A percentile compares a stretch with the other conserved stretches of the same genome.
Evolutionary conservation across 2,888 invertebrate species (phyloP).

Genomic region (Leucophenga maculata): DNA sequence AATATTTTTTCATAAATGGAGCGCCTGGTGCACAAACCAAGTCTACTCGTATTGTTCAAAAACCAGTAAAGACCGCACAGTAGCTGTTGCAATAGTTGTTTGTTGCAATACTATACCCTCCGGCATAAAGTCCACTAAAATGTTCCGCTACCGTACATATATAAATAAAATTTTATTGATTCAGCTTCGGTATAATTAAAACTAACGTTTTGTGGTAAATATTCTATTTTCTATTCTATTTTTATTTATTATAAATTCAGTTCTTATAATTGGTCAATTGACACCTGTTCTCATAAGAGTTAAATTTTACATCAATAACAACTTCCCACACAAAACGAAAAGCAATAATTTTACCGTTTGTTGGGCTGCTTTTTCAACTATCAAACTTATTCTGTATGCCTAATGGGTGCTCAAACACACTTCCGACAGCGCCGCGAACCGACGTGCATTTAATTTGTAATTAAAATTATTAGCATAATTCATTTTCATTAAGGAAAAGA

Average conservation of each 20-base stretch:
- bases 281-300: neutral
- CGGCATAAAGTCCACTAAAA: too few species aligned
- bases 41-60: too few species aligned
- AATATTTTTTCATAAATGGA: too few species aligned
- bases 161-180: too few species aligned
- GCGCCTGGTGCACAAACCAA: too few species aligned
- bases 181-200: too few species aligned
- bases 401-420: neutral
- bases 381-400: conserved; percentile 1
- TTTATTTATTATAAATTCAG: conserved; percentile 18
- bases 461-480: neutral
- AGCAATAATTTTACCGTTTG: neutral
- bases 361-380: neutral
- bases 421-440: neutral
- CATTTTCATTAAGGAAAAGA: neutral
- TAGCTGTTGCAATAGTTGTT: too few species aligned
- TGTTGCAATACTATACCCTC: too few species aligned
- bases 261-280: neutral
- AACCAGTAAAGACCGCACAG: too few species aligned
- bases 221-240: neutral
- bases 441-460: conserved; percentile 1
- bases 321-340: conserved; percentile 11
- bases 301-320: neutral
- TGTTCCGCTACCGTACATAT: too few species aligned
- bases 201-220: too few species aligned